Conservation (phyloP, 2,888 invertebrate species). For the Mechanitis messenoides region DNA sequence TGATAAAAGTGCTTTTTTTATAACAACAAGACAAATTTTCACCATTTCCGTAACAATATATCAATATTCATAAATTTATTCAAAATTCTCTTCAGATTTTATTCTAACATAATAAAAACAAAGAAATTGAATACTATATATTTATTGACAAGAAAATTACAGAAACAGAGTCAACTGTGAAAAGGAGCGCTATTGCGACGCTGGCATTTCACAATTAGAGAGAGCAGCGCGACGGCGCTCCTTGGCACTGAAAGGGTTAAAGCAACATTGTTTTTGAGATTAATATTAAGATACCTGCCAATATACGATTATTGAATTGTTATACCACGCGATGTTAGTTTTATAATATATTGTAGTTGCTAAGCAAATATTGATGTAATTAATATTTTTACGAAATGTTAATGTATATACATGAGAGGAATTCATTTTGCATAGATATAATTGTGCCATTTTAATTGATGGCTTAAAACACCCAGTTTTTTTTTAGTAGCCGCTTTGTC, state of each 20-base stretch:
- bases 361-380: slow-evolving; percentile 46
- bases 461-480: slow-evolving; percentile 13
- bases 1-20: no score
- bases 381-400: slow-evolving; percentile 61
- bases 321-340: slow-evolving; percentile 20
- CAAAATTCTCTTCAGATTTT: no score
- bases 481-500: not conserved
- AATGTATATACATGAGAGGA: slow-evolving; percentile 35
- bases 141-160: no score
- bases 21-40: no score
- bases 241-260: not conserved
- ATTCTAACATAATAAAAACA: no score
- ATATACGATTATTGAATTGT: slow-evolving; percentile 15
- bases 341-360: slow-evolving; percentile 9
- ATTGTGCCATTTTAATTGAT: slow-evolving; percentile 37
- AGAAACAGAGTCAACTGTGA: no score
- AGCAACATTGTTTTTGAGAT: slow-evolving; percentile 31
- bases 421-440: slow-evolving; percentile 30
- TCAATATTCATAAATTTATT: no score
- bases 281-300: slow-evolving; percentile 34
- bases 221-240: no score
- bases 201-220: no score
- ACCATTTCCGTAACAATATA: no score
- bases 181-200: no score
- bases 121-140: no score